Percentiles rank a stretch among this genome's conserved stretches.
These are phyloP conservation scores for Tichodroma muraria DNA, from an alignment of 2,113 vertebrate species.

Conservation along the genomic window DNA sequence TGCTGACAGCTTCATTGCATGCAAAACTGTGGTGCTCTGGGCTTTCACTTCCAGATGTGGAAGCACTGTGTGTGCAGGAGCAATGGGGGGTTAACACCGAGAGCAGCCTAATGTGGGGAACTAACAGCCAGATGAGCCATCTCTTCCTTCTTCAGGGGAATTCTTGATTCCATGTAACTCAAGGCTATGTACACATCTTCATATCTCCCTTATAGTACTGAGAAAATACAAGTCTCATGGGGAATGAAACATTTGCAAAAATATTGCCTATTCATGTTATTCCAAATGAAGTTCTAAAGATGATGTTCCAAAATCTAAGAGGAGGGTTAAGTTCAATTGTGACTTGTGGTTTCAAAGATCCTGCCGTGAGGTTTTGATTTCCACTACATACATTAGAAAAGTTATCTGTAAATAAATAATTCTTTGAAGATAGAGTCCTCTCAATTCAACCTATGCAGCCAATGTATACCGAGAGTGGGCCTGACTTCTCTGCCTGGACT, in stretches of 20 bases:
- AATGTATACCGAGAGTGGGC: background rate
- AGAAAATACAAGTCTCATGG: background rate
- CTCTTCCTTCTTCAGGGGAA: background rate
- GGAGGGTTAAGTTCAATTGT: background rate
- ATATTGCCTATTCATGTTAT: background rate
- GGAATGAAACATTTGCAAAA: background rate
- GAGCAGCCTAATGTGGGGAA: background rate
- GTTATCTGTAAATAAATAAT: conserved; percentile 22
- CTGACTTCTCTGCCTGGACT: background rate
- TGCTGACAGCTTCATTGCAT: background rate
- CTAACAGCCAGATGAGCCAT: background rate
- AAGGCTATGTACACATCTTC: background rate
- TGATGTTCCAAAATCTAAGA: background rate
- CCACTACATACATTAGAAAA: background rate
- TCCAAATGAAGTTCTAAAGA: background rate
- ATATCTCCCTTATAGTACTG: background rate
- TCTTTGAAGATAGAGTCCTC: background rate
- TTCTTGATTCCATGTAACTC: background rate
- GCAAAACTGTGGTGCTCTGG: background rate
- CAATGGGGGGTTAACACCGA: background rate
- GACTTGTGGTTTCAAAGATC: background rate
- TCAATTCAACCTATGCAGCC: background rate
- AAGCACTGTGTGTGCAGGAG: background rate
- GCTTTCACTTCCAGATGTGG: background rate
- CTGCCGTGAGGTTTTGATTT: background rate